Evolutionary conservation across 2,888 invertebrate genomes (phyloP), one percentile per base, ranked within the genome.

Genomic region (Drosophila kuntzei): DNA sequence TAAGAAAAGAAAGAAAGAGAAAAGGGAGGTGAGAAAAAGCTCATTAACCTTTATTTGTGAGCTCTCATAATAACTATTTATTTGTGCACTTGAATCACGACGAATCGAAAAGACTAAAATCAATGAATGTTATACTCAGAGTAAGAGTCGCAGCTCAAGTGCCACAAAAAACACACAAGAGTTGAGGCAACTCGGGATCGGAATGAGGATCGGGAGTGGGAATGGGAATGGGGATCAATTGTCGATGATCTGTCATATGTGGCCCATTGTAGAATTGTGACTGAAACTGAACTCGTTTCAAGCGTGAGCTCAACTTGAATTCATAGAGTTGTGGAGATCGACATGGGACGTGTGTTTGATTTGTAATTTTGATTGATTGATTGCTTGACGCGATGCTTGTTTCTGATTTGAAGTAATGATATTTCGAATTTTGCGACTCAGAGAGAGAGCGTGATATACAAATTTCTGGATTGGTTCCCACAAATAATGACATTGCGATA

Each of bases 401-500:
- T 67, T 55, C 34, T 6, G 3, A 44, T 55, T 71, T 84, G 71
- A 77, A 84, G 85, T 80, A 84, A 84, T 86, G 85, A 86, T 79
- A 77, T 74, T 53, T 80, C 58, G 71, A 76, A 58, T 86, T 87
- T 71, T 68, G 69, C 32, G 61, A 61, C 66, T 44, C 7, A 34
- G 16, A 54, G 25, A n/a, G 25, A 29, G 44, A 63, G 66, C 79
- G 64, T 70, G 80, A 82, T 71, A 51, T 46, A 76, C 70, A 75
- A 69, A 69, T 68, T 83, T 65, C 67, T 63, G 65, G 62, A 78
- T 86, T 80, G 86, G 83, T 84, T 84, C 86, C 89, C 83, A 84
- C 88, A 88, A 88, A 88, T 88, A 82, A 84, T 84, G 88, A 84
- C 83, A 82, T 73, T 68, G 83, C 83, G 75, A 68, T 72, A 85